Evolutionary conservation across 2,888 invertebrate species (phyloP).

Genomic region (Laspeyria flexula): DNA sequence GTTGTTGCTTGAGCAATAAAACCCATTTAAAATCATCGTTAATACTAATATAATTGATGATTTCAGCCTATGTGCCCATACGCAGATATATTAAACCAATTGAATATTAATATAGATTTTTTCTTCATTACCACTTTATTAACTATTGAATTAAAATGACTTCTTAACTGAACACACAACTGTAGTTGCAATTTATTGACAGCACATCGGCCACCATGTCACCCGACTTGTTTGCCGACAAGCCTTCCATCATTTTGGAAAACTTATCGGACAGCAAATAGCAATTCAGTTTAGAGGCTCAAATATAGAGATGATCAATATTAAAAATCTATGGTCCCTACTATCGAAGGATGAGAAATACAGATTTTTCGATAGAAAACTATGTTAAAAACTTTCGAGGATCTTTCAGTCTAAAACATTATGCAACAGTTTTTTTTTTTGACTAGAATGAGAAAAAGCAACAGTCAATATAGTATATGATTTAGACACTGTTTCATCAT

Average conservation of each 20-base stretch:
- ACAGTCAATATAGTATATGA: slow-evolving; percentile 11
- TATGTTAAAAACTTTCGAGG: slow-evolving; percentile 54
- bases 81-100: background rate
- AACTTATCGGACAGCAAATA: slow-evolving; percentile 7
- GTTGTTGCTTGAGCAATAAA: too few species aligned
- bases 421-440: slow-evolving; percentile 43
- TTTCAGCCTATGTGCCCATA: too few species aligned
- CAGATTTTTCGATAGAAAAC: slow-evolving; percentile 60
- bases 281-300: slow-evolving; percentile 23
- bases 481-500: too few species aligned
- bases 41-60: too few species aligned
- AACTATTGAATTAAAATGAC: background rate
- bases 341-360: slow-evolving; percentile 62
- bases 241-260: background rate
- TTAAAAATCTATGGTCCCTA: slow-evolving; percentile 80
- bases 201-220: too few species aligned
- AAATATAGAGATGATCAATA: slow-evolving; percentile 60
- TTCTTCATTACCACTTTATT: background rate
- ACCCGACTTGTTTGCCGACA: background rate
- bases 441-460: slow-evolving; percentile 47
- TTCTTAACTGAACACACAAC: slow-evolving; percentile 11
- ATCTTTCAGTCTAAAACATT: slow-evolving; percentile 62
- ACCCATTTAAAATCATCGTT: too few species aligned
- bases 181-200: background rate
- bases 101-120: background rate